These are phyloP conservation scores for Conger conger DNA, from an alignment of 2,113 vertebrate species.

Conservation along the genomic window DNA sequence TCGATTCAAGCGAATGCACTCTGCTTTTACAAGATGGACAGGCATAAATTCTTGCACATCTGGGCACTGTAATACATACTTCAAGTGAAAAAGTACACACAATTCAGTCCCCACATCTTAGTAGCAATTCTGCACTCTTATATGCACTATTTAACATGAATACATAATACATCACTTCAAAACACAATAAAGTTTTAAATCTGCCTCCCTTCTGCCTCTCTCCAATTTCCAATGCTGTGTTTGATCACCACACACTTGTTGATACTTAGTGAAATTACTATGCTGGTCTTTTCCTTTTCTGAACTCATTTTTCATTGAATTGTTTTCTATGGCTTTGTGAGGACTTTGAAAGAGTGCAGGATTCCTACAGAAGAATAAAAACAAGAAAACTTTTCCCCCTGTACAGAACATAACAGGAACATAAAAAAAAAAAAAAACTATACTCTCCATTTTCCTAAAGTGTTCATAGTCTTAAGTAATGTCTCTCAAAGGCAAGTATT, in stretches of 20 bases:
- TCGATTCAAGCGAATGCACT: neutral
- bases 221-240: too few species aligned
- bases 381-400: neutral
- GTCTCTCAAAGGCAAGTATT: neutral
- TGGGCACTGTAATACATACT: neutral
- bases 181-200: conserved; percentile 9
- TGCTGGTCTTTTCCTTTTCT: neutral
- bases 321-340: neutral
- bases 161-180: too few species aligned
- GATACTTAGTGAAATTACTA: neutral
- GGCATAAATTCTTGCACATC: neutral
- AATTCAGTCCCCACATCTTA: neutral
- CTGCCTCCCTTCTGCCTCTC: neutral
- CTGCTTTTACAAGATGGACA: conserved; percentile 2
- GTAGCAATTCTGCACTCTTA: conserved; percentile 28
- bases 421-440: neutral
- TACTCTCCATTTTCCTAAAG: neutral
- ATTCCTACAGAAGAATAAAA: conserved; percentile 3
- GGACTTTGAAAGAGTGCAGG: neutral
- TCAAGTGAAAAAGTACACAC: neutral
- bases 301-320: neutral
- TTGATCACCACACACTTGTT: too few species aligned
- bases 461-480: neutral
- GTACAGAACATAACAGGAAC: neutral
- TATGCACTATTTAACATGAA: conserved; percentile 1